A percentile compares a stretch with the other conserved stretches of the same genome.
phyloP scores from a whole-genome alignment of 2,888 invertebrate genomes.

The Candidula unifasciata region DNA sequence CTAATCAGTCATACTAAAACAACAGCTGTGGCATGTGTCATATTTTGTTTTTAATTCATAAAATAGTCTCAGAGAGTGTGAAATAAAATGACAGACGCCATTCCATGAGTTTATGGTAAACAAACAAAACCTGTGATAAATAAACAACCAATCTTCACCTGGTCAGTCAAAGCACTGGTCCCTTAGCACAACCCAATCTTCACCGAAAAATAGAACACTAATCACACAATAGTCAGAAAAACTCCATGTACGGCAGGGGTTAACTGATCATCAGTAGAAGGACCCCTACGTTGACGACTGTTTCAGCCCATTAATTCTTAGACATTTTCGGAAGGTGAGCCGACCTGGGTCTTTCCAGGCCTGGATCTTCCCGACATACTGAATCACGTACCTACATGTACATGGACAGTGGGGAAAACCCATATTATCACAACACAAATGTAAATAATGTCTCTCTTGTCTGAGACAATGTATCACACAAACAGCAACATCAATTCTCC shows the following conservation, averaged over 20 bases:
- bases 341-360: too few relatives aligned
- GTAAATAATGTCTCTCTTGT: background rate
- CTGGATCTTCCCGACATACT: too few relatives aligned
- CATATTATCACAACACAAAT: conserved; percentile 9
- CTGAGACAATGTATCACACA: background rate
- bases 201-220: background rate
- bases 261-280: too few relatives aligned
- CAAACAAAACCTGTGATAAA: background rate
- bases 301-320: too few relatives aligned
- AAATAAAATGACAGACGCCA: conserved; percentile 30
- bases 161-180: background rate
- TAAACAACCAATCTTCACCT: too few relatives aligned
- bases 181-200: conserved; percentile 23
- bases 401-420: background rate
- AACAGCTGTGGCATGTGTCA: conserved; percentile 20
- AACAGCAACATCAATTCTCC: background rate
- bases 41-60: conserved; percentile 42
- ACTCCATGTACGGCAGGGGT: too few relatives aligned
- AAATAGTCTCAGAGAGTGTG: conserved; percentile 49
- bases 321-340: too few relatives aligned
- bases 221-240: background rate
- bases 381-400: background rate
- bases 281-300: too few relatives aligned
- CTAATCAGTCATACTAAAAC: background rate
- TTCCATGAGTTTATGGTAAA: conserved; percentile 27